Conservation (phyloP, 2,113 vertebrate genomes). For the Alaudala cheleensis region DNA sequence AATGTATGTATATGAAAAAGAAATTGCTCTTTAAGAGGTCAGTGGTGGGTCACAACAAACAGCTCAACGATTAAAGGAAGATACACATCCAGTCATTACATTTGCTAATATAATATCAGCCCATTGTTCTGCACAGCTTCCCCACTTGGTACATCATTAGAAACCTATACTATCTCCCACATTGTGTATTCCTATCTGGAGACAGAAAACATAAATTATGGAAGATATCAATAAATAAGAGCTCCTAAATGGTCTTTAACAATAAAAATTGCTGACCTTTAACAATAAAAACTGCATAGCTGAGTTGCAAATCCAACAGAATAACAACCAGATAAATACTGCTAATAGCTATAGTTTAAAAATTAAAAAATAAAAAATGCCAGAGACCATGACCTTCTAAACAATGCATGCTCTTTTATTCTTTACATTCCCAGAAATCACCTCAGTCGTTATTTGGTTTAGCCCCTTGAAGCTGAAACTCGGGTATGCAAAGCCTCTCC, state of each 20-base stretch:
- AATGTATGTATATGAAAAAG: not conserved
- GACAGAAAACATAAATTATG: conserved; percentile 73
- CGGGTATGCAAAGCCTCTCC: not conserved
- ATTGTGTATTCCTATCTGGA: not conserved
- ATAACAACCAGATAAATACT: conserved; percentile 15
- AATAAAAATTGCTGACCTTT: conserved; percentile 77
- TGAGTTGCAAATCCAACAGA: conserved; percentile 72
- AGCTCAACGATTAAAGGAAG: conserved; percentile 19
- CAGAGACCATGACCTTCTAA: not conserved
- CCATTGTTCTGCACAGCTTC: not conserved
- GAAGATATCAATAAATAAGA: conserved; percentile 84
- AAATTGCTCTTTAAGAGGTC: conserved; percentile 35
- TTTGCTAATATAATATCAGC: not conserved
- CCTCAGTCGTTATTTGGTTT: not conserved
- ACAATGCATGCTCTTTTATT: not conserved
- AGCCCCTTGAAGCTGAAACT: not conserved
- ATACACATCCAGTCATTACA: not conserved
- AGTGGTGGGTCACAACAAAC: conserved; percentile 24
- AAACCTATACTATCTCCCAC: conserved; percentile 11
- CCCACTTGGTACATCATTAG: not conserved
- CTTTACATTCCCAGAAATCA: not conserved
- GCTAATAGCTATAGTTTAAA: not conserved
- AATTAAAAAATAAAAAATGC: not conserved
- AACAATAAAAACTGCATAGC: conserved; percentile 31
- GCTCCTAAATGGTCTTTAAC: conserved; percentile 80